phyloP scores from a whole-genome alignment of 2,113 vertebrate genomes.

The Micromys minutus region DNA sequence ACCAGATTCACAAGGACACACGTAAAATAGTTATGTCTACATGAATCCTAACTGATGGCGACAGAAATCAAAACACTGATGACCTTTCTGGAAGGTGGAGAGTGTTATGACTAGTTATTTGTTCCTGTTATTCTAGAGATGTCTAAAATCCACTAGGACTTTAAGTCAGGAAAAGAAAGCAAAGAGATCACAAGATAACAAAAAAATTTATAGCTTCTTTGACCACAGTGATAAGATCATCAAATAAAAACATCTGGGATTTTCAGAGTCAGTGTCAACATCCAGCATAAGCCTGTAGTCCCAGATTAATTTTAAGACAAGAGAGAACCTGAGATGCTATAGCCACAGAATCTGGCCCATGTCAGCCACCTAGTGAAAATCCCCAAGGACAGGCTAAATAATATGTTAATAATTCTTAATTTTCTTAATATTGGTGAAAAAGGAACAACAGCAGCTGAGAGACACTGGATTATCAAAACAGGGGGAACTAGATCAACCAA shows the following conservation, averaged over 20 bases:
- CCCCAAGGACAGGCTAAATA: too few relatives aligned
- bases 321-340: neutral
- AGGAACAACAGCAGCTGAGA: too few relatives aligned
- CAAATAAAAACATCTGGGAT: neutral
- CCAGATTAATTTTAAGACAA: neutral
- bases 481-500: too few relatives aligned
- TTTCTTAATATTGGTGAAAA: too few relatives aligned
- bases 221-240: neutral
- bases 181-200: neutral
- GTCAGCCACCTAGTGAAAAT: neutral
- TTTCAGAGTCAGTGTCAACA: neutral
- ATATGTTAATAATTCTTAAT: too few relatives aligned
- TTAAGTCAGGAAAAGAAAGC: neutral
- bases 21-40: neutral
- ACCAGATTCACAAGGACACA: neutral
- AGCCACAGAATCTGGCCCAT: neutral
- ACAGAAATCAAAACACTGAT: neutral
- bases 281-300: neutral
- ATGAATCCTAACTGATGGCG: neutral
- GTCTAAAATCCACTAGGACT: neutral
- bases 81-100: neutral
- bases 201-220: neutral
- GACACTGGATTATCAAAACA: too few relatives aligned
- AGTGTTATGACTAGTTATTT: neutral
- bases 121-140: neutral